Evolutionary conservation across 1,140 invertebrate genomes (phyloP).

Genomic region (Rhyacophila brunnea): DNA sequence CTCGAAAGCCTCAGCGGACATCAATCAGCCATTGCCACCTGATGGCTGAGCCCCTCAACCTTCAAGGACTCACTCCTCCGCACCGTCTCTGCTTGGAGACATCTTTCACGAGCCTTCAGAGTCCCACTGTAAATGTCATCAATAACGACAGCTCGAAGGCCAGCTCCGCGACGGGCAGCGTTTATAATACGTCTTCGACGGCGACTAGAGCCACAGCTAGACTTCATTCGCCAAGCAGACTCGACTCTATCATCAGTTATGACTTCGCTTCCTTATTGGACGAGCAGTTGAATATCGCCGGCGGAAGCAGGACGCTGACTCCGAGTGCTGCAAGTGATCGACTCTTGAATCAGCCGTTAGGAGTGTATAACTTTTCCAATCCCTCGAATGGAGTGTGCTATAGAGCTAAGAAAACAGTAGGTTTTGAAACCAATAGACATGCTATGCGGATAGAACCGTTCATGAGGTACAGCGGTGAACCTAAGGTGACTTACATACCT

Average conservation of each 20-base stretch:
- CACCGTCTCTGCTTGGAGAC: slow-evolving; percentile 70
- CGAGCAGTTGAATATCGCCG: slow-evolving; percentile 27
- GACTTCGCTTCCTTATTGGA: slow-evolving; percentile 33
- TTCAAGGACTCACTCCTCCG: slow-evolving; percentile 46
- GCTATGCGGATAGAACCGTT: slow-evolving; percentile 10
- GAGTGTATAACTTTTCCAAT: slow-evolving; percentile 30
- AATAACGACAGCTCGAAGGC: slow-evolving; percentile 31
- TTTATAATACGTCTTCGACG: slow-evolving; percentile 31
- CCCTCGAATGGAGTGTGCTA: slow-evolving; percentile 25
- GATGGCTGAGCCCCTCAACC: slow-evolving; percentile 30
- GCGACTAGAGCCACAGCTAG: slow-evolving; percentile 23
- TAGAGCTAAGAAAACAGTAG: slow-evolving; percentile 14
- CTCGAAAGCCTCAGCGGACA: slow-evolving; percentile 66
- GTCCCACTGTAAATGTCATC: slow-evolving; percentile 46
- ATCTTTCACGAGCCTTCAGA: slow-evolving; percentile 69
- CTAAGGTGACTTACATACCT: slow-evolving; percentile 9
- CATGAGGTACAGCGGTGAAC: slow-evolving; percentile 9
- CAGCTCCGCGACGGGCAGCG: slow-evolving; percentile 27
- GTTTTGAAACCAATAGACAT: background rate
- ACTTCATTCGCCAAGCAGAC: slow-evolving; percentile 31
- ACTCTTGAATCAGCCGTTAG: slow-evolving; percentile 26
- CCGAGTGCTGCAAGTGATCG: slow-evolving; percentile 26
- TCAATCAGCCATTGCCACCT: slow-evolving; percentile 40
- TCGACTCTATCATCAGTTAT: slow-evolving; percentile 34
- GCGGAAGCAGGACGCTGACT: slow-evolving; percentile 28